phyloP scores from a whole-genome alignment of 2,797 vertebrate genomes.

The Bryconaethiops microstoma region DNA sequence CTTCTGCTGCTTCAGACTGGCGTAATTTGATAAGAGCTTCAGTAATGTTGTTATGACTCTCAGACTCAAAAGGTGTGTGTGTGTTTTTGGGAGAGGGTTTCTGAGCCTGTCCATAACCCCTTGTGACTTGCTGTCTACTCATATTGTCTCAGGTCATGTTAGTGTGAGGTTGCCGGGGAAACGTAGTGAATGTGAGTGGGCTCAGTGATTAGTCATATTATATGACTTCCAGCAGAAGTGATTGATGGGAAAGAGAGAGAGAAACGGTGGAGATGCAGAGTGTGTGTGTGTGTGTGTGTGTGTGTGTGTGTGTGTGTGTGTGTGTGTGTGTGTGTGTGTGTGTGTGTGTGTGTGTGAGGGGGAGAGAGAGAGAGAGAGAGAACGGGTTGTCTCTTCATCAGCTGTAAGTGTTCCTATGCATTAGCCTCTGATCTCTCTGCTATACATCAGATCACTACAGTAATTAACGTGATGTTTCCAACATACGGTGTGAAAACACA shows the following conservation, averaged over 20 bases:
- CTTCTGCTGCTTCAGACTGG: constrained; percentile 26
- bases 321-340: constrained; percentile 4
- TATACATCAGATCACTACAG: constrained; percentile 29
- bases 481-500: constrained; percentile 14
- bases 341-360: no score
- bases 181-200: constrained; percentile 6
- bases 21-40: constrained; percentile 45
- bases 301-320: constrained; percentile 15
- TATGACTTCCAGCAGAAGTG: constrained; percentile 25
- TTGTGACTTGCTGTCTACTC: not conserved
- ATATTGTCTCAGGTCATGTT: not conserved
- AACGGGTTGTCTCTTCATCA: constrained; percentile 25
- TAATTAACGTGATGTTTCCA: constrained; percentile 38
- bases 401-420: constrained; percentile 34
- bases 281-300: not conserved
- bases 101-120: constrained; percentile 6
- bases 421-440: constrained; percentile 39
- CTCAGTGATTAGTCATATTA: constrained; percentile 30
- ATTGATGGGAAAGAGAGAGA: constrained; percentile 17
- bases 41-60: constrained; percentile 31
- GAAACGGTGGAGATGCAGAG: not conserved
- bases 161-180: constrained; percentile 15
- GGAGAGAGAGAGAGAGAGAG: not conserved
- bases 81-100: not conserved
- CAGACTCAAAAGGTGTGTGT: constrained; percentile 5